Base-by-base conservation (phyloP, 2,113 vertebrate genomes). In the Prietella phreatophila region DNA sequence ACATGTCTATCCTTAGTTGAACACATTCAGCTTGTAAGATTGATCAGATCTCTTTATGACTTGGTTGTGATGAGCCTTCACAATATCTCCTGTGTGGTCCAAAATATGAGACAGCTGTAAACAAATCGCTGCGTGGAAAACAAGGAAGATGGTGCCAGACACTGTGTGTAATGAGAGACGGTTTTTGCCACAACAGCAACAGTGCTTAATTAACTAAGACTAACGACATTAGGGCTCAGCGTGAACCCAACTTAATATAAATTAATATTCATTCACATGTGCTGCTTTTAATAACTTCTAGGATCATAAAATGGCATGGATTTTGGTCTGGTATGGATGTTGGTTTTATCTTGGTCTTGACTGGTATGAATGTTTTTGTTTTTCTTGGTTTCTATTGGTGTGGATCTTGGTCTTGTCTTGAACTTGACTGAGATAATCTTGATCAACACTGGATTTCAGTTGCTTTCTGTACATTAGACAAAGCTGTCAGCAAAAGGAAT, bases 161-260 rank as follows among this genome's bases (percentile, higher is more conserved):
- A 15, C 53, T 15, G 50, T n/a, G 61, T 33, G 11, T 76, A 36
- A 55, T 78, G 17, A 60, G 53, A 50, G 33, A 36, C 30, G 5
- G 25, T 85, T 90, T 85, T 50, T 19, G 22, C 53, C n/a, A 50
- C 80, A 83, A 27, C 89, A 69, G 33, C 80, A 83, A 27, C 89
- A 69, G 33, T 50, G 7, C 56, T 60, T 88, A 76, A 83, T 82
- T 82, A 82, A 36, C 67, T 65, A 53, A 73, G 50, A 79, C 60
- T 73, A 53, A 87, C 63, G 56, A 56, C 53, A 53, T 63, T 60
- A 36, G 27, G 42, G 63, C 63, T 80, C 61, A 60, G 33, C 30
- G 39, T 60, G 33, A 33, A 27, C 80, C 47, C 27, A 3, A 47
- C 67, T 75, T 47, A 75, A 58, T 33, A 84, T 56, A 61, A 69